Evolutionary conservation across 2,888 invertebrate genomes (phyloP), one percentile per base, ranked within the genome.

Genomic region (Idaea dimidiata): DNA sequence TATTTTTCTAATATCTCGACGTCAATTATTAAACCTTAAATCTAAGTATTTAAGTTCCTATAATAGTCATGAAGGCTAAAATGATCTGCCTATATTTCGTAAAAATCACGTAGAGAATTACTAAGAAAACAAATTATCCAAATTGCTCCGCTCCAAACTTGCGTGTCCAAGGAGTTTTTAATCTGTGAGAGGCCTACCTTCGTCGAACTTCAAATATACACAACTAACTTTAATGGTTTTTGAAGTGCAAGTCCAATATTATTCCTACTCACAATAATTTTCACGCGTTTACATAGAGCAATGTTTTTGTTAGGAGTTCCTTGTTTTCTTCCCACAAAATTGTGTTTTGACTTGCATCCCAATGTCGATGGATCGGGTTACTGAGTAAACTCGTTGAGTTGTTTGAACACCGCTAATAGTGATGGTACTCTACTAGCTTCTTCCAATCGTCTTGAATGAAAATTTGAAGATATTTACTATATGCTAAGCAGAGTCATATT

Each of bases 221-320:
- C 81, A 87, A 88, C 84, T 88, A 80, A 83, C 82, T 81, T 79
- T 89, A 90, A 89, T 89, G 88, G 88, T 82, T 88, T 89, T 87
- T 88, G 75, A 75, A 90, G 89, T 86, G 89, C 83, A 82, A 78
- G 71, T 76, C 73, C 84, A 92, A 92, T 91, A 91, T 91, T 92
- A 87, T 91, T 89, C 87, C 79, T 86, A 83, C 81, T 77, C 83
- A 89, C 84, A 89, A 88, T 85, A 82, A 83, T 88, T 88, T 89
- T 88, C 84, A 88, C 87, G 85, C 86, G 84, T 84, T 86, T 83
- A 82, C 85, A 78, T 78, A 84, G 82, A 75, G 69, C 69, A 77
- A 77, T 89, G 83, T 86, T 90, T 86, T 89, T 87, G 80, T 89
- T 82, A 71, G 79, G 72, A 71, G 75, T 75, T 73, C 73, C 76